These are phyloP conservation scores for Palythoa grandiflora DNA, from an alignment of 92 coral and sea anemone genomes.

Conservation along the genomic window DNA sequence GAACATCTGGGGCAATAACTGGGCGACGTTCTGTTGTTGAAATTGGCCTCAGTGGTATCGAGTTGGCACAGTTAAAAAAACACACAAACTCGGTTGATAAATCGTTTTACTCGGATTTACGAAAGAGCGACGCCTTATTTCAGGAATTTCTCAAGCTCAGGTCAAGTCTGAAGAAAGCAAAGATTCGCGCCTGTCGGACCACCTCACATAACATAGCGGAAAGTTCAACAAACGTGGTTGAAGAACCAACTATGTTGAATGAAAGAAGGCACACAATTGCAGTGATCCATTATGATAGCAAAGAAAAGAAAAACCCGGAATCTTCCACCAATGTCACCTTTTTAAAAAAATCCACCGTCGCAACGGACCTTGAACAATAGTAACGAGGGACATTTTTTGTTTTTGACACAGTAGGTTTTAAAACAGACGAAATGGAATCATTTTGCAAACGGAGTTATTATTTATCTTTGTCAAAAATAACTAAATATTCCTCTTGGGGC, in stretches of 20 bases:
- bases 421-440: no score
- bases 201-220: constrained; percentile 57
- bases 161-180: constrained; percentile 72
- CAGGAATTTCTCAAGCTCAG: constrained; percentile 82
- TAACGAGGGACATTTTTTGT: no score
- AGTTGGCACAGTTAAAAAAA: constrained; percentile 77
- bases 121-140: constrained; percentile 82
- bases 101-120: constrained; percentile 63
- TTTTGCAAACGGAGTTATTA: no score
- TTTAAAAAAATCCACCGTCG: background rate
- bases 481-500: no score
- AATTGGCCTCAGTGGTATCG: constrained; percentile 84
- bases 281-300: constrained; percentile 2
- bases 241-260: background rate
- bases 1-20: constrained; percentile 55
- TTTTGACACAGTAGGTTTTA: no score
- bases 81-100: constrained; percentile 50
- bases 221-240: background rate
- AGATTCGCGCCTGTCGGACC: constrained; percentile 71
- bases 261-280: constrained; percentile 29
- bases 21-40: constrained; percentile 82
- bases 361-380: background rate
- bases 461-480: no score
- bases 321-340: background rate
- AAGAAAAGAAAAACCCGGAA: background rate